Conservation (phyloP, 1,140 invertebrate species). For the Ladona fulva region DNA sequence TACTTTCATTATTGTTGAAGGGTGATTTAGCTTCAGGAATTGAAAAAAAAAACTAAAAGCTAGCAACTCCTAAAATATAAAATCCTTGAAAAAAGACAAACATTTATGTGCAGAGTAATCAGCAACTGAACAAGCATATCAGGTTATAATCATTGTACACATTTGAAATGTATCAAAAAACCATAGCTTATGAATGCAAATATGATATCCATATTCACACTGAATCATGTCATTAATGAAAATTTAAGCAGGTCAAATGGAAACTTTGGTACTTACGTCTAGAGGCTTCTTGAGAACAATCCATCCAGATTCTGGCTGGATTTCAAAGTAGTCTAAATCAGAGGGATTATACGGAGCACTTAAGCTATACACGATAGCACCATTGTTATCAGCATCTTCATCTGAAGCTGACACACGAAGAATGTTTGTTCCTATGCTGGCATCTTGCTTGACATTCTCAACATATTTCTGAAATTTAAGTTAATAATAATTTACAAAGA, state of each 20-base stretch:
- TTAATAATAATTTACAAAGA: too few species aligned
- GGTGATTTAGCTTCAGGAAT: not conserved
- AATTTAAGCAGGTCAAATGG: slow-evolving; percentile 3
- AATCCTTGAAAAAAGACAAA: slow-evolving; percentile 12
- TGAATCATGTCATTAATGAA: not conserved
- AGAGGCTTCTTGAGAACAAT: slow-evolving; percentile 87
- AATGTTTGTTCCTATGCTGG: slow-evolving; percentile 89
- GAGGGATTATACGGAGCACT: slow-evolving; percentile 74
- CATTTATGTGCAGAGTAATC: slow-evolving; percentile 12
- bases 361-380: slow-evolving; percentile 84
- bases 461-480: slow-evolving; percentile 70
- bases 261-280: slow-evolving; percentile 72
- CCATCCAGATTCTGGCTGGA: slow-evolving; percentile 92
- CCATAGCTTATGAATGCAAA: not conserved
- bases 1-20: not conserved
- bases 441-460: slow-evolving; percentile 94
- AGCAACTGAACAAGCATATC: slow-evolving; percentile 9
- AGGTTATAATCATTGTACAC: not conserved
- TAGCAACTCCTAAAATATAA: slow-evolving; percentile 5
- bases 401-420: slow-evolving; percentile 87
- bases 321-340: slow-evolving; percentile 89
- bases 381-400: slow-evolving; percentile 92
- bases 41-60: slow-evolving; percentile 1
- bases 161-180: not conserved
- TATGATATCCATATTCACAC: not conserved